Percentiles rank a stretch among this genome's conserved stretches.
phyloP scores from a whole-genome alignment of 2,113 vertebrate species.

The Zosterops japonicus region DNA sequence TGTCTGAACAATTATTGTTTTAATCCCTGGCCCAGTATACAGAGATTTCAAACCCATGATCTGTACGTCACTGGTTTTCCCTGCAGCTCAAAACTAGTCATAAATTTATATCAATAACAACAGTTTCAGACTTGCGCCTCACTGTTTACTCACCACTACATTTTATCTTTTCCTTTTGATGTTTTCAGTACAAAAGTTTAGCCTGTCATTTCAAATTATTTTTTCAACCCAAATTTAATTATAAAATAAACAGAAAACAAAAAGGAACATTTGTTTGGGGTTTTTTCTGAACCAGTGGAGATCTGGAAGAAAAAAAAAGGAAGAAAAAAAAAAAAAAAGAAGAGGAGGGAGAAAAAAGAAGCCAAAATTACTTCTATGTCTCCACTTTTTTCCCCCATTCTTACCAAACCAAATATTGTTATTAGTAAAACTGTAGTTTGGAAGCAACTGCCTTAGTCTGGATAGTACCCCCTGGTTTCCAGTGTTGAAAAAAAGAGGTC shows the following conservation, averaged over 20 bases:
- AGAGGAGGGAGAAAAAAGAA: fast-evolving
- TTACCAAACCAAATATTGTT: neutral
- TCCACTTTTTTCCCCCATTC: neutral
- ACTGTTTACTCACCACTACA: neutral
- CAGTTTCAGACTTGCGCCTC: neutral
- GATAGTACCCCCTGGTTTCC: neutral
- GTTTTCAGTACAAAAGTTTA: neutral
- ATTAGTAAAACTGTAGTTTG: neutral
- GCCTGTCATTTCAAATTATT: neutral
- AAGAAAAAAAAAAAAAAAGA: neutral
- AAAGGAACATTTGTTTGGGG: neutral
- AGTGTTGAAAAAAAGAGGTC: neutral
- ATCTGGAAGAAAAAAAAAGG: neutral
- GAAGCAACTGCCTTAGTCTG: neutral
- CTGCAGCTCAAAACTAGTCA: neutral
- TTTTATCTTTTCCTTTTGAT: neutral
- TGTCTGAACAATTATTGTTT: neutral
- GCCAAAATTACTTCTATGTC: neutral
- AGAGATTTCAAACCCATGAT: neutral
- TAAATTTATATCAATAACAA: neutral
- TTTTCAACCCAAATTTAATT: neutral
- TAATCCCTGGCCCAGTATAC: neutral
- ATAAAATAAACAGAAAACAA: neutral
- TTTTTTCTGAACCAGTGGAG: neutral
- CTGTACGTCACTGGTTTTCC: neutral